These are phyloP conservation scores for Lamellibrachia columna DNA, from an alignment of 2,888 invertebrate genomes.

Conservation along the genomic window DNA sequence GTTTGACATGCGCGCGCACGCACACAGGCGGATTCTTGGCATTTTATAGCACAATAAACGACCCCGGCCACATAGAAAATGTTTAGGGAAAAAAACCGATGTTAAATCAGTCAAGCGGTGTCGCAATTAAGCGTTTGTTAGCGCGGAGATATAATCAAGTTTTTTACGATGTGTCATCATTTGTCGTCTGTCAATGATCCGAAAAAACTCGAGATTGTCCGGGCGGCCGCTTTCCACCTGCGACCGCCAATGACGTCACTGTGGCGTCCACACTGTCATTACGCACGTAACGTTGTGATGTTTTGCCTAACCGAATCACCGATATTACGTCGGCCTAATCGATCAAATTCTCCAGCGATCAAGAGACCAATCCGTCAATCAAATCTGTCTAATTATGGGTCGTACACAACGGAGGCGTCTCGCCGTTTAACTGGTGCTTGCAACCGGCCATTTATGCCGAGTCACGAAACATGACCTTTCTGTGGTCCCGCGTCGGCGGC, in stretches of 20 bases:
- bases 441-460: background rate
- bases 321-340: background rate
- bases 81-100: background rate
- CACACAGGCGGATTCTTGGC: background rate
- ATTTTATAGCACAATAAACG: slow-evolving; percentile 3
- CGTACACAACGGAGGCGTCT: background rate
- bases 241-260: background rate
- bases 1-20: background rate
- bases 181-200: background rate
- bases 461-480: background rate
- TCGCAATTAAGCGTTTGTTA: background rate
- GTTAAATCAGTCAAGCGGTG: slow-evolving; percentile 6
- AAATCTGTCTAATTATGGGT: background rate
- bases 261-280: background rate
- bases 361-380: background rate
- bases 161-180: background rate
- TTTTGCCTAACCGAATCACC: background rate
- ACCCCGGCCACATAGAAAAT: background rate
- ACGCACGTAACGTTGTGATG: background rate
- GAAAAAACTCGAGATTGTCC: background rate
- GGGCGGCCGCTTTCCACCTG: background rate
- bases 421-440: background rate
- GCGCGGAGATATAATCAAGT: background rate
- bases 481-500: background rate
- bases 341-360: background rate